Percentiles rank a stretch among this genome's conserved stretches.
Conservation (phyloP, 2,797 vertebrate genomes). For the Rhinophrynus dorsalis region DNA sequence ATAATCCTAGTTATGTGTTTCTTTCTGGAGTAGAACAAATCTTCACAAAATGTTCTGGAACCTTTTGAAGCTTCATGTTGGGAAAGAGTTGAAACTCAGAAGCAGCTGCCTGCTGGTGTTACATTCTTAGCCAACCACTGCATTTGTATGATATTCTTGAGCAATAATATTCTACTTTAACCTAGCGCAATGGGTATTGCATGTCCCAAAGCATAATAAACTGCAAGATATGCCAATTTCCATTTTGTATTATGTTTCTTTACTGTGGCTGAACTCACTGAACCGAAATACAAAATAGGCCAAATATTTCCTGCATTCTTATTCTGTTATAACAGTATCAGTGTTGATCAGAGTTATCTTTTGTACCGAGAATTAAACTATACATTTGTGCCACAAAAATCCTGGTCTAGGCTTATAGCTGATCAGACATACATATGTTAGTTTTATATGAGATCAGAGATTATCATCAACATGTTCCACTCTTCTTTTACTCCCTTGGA, state of each 20-base stretch:
- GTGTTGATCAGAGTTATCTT: neutral
- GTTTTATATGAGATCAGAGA: no score
- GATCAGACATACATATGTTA: no score
- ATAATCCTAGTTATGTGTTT: neutral
- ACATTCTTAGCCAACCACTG: conserved; percentile 1
- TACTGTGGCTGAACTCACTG: conserved; percentile 3
- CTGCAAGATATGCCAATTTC: conserved; percentile 30
- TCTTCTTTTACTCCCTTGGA: no score
- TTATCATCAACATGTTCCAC: no score
- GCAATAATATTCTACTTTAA: conserved; percentile 33
- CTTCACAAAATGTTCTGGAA: neutral
- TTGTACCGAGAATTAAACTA: no score
- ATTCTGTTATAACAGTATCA: conserved; percentile 16
- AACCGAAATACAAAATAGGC: conserved; percentile 19
- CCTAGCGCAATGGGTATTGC: conserved; percentile 26
- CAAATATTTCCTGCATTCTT: conserved; percentile 9
- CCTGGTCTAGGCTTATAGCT: no score
- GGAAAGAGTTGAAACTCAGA: neutral
- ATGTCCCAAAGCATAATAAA: conserved; percentile 24
- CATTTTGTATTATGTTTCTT: conserved; percentile 30
- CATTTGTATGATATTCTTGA: conserved; percentile 11
- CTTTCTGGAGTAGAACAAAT: neutral
- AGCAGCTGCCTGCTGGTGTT: conserved; percentile 30
- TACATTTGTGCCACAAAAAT: no score
- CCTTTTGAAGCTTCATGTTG: conserved; percentile 5